Evolutionary conservation across 2,888 invertebrate genomes (phyloP), one percentile per base, ranked within the genome.

Genomic region (Eretmocerus hayati): DNA sequence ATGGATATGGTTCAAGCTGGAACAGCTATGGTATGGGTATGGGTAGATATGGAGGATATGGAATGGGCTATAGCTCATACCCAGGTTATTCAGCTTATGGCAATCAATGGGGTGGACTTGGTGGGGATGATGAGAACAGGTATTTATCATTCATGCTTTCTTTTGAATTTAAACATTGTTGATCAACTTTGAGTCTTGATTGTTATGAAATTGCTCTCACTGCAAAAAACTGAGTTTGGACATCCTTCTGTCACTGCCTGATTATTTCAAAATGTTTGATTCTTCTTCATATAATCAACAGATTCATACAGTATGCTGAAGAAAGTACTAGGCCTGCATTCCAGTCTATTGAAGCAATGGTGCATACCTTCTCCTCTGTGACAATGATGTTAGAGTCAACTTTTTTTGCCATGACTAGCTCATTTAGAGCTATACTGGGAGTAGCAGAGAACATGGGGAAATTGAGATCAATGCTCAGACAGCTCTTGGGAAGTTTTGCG

Each of bases 301-400:
- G 85, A 58, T 89, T 94, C 63, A 82, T 90, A 42, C 88, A 90
- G 67, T 77, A 88, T 64, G 94, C 93, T 0, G 93, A 94, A 72
- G 93, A 93, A 60, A 89, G 84, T 61, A 90, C 94, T 0, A 77
- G 94, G 38, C 87, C 89, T 47, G 91, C 97, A 6, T 97, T 97
- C 71, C 88, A 94, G 63, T 92, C 91, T 13, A 91, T 97, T 58
- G 94, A 96, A 72, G 86, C 91, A 43, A 77, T 95, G 18, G 90
- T 94, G 2, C 82, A 86, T 58, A 92, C 96, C 1, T 89, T 96
- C 57, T 87, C 88, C 16, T 94, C 96, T 43, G 83, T 97, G 3
- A 90, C 94, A 3, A 90, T 93, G 81, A 94, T 97, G 92, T 72
- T 97, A 47, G 96, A 96, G 65, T 95, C 94, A 19, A 95, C 96